phyloP scores from a whole-genome alignment of 2,797 vertebrate species.

The Paratrypauchen microcephalus region DNA sequence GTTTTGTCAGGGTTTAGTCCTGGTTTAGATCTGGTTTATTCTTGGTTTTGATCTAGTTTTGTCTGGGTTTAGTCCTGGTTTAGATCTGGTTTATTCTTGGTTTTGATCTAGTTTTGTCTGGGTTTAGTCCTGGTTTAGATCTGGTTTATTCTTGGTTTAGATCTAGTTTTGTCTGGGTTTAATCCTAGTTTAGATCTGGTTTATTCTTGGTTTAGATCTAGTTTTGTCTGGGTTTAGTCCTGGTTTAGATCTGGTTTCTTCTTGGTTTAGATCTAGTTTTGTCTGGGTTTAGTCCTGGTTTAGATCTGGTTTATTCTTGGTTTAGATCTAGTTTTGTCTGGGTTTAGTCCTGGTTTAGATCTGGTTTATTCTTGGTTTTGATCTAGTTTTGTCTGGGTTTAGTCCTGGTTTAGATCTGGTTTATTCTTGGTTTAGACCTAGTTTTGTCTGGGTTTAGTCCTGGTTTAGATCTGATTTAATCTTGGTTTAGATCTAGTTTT shows the following conservation, averaged over 20 bases:
- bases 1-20: neutral
- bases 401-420: neutral
- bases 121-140: neutral
- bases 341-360: neutral
- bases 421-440: neutral
- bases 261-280: neutral
- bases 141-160: neutral
- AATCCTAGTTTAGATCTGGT: neutral
- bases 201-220: neutral
- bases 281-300: neutral
- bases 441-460: neutral
- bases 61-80: neutral
- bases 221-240: neutral
- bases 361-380: neutral
- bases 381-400: neutral
- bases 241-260: neutral
- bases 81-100: neutral
- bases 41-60: neutral
- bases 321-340: neutral
- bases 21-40: neutral
- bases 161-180: neutral
- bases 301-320: neutral
- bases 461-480: neutral
- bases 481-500: neutral
- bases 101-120: neutral